Evolutionary conservation across 2,888 invertebrate genomes (phyloP).

Genomic region (Drosophila affinis): DNA sequence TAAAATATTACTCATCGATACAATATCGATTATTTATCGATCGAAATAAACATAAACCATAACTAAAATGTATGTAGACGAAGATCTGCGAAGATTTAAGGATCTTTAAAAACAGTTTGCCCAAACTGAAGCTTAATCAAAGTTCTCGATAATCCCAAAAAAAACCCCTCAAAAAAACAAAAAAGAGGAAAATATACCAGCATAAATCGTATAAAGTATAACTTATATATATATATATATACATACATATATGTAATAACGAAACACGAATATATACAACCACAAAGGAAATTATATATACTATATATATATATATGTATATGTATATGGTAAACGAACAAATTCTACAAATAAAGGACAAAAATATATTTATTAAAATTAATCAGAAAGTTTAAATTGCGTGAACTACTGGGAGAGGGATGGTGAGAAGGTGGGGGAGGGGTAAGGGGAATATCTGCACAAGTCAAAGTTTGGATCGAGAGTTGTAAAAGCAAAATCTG

Average conservation of each 20-base stretch:
- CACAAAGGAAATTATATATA: conserved; percentile 48
- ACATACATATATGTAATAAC: conserved; percentile 16
- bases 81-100: conserved; percentile 7
- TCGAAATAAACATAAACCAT: not conserved
- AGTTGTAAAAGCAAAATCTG: conserved; percentile 44
- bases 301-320: conserved; percentile 49
- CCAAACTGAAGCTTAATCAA: conserved; percentile 43
- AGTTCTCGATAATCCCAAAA: conserved; percentile 33
- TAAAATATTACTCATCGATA: not conserved
- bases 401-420: not conserved
- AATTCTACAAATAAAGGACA: conserved; percentile 72
- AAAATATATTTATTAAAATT: conserved; percentile 73
- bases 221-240: conserved; percentile 25
- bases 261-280: conserved; percentile 14
- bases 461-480: conserved; percentile 43
- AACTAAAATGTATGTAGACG: conserved; percentile 22
- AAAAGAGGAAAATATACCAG: conserved; percentile 1
- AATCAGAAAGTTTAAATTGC: conserved; percentile 40
- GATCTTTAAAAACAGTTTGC: conserved; percentile 10
- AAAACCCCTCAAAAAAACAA: not conserved
- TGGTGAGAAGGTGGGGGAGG: too few species aligned
- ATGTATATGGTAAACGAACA: conserved; percentile 49
- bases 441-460: conserved; percentile 4
- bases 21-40: conserved; percentile 18
- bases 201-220: conserved; percentile 32